Base-by-base conservation (phyloP, 2,797 vertebrate species). In the Xerus rutilus region DNA sequence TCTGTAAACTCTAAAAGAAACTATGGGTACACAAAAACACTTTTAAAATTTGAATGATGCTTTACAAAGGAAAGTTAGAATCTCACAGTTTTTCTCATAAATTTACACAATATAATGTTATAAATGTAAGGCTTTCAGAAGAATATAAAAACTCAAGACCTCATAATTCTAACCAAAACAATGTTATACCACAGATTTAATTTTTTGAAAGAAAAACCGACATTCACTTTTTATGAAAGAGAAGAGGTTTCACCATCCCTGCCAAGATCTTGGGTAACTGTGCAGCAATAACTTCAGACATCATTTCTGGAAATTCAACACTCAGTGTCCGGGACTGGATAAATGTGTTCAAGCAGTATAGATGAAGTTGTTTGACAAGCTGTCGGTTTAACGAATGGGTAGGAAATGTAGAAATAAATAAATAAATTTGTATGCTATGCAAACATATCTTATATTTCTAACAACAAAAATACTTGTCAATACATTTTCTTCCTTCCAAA, bases 241-340 rank as follows among this genome's bases (percentile, higher is more conserved):
- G 98, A 95, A 99, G 99, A 32, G 99, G 99, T 97, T 99, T 99
- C 99, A 99, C 99, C 99, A 99, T 99, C 93, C 99, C 99, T 10
- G 99, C 99, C 97, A 99, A 98, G 96, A 99, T 99, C 98, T 99
- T 99, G 91, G 99, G 99, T 76, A 99, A 98, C 97, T 99, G 99
- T 45, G 99, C 99, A 82, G 99, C 99, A 93, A 99, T 99, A 95
- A 99, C 99, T 98, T 99, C 99, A 32, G 99, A 99, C 99, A 99
- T 99, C 99, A 99, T 99, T 98, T 99, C 99, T 0, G 99, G 99
- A 96, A 99, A 99, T 98, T 99, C 99, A 96, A 99, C 99, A 47
- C 99, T 99, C 99, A 99, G 99, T 88, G 99, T 97, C 30, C 99
- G 99, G 1, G 99, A 99, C 98, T 99, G 99, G 97, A 99, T 99